Conservation (phyloP, 2,888 invertebrate species). For the Diplazon laetatorius region DNA sequence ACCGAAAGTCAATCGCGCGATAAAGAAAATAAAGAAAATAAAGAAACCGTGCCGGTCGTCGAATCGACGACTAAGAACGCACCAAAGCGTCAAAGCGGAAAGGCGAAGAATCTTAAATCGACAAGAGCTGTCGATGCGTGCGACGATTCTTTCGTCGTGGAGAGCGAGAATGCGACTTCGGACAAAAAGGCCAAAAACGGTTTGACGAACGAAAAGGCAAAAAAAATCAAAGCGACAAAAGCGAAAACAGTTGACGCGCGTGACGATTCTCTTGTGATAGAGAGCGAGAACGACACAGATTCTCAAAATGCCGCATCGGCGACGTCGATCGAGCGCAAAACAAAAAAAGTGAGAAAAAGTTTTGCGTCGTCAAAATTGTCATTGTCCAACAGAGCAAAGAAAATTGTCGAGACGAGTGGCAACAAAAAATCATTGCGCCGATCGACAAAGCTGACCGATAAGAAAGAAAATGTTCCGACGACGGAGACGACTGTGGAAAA, state of each 20-base stretch:
- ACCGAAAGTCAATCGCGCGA: not conserved
- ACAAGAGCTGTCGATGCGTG: not conserved
- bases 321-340: not conserved
- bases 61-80: not conserved
- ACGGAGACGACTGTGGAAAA: not conserved
- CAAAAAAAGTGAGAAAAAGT: conserved; percentile 4
- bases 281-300: not conserved
- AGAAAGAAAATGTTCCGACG: not conserved
- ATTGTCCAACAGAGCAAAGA: not conserved
- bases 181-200: too few relatives aligned
- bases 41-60: too few relatives aligned
- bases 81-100: not conserved
- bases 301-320: not conserved
- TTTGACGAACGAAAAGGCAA: not conserved
- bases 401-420: not conserved
- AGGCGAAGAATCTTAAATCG: not conserved
- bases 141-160: not conserved
- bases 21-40: not conserved
- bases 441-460: not conserved
- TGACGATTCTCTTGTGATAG: conserved; percentile 3
- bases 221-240: not conserved
- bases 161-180: not conserved
- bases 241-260: too few relatives aligned
- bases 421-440: not conserved
- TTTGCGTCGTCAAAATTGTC: not conserved